phyloP scores from a whole-genome alignment of 2,888 invertebrate genomes.

The Perizoma flavofasciatum region DNA sequence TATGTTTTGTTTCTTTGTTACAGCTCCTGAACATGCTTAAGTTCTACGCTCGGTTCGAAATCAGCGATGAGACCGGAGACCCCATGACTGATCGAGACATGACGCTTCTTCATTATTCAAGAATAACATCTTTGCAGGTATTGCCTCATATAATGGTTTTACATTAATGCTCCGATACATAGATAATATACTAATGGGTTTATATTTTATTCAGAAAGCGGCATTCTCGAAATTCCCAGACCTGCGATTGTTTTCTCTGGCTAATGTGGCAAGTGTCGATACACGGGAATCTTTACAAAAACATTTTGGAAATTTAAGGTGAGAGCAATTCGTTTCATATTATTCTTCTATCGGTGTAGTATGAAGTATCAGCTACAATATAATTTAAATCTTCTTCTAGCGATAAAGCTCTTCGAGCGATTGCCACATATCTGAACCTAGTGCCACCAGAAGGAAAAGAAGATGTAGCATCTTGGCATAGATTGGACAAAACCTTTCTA shows the following conservation, averaged over 20 bases:
- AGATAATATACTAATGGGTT: not conserved
- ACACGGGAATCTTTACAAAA: conserved; percentile 92
- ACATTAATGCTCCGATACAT: too few species aligned
- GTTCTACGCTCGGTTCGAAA: conserved; percentile 98
- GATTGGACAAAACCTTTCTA: conserved; percentile 91
- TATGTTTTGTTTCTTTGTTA: too few species aligned
- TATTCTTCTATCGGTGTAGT: too few species aligned
- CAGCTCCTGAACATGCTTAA: conserved; percentile 97
- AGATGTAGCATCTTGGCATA: conserved; percentile 88
- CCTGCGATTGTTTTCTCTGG: conserved; percentile 92
- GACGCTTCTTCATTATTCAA: conserved; percentile 96
- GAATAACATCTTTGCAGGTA: conserved; percentile 95
- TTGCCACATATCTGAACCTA: conserved; percentile 94
- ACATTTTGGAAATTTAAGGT: conserved; percentile 92
- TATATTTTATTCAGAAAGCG: conserved; percentile 87
- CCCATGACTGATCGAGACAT: conserved; percentile 97
- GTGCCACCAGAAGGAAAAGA: conserved; percentile 90
- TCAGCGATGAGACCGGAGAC: conserved; percentile 97
- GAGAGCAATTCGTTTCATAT: conserved; percentile 22
- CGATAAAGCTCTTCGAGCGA: conserved; percentile 89
- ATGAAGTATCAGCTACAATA: too few species aligned
- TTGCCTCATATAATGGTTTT: too few species aligned
- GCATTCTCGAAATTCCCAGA: conserved; percentile 96
- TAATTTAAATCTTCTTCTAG: conserved; percentile 56
- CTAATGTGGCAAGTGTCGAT: conserved; percentile 98